Conservation (phyloP, 2,113 vertebrate species). For the Hemiscyllium ocellatum region DNA sequence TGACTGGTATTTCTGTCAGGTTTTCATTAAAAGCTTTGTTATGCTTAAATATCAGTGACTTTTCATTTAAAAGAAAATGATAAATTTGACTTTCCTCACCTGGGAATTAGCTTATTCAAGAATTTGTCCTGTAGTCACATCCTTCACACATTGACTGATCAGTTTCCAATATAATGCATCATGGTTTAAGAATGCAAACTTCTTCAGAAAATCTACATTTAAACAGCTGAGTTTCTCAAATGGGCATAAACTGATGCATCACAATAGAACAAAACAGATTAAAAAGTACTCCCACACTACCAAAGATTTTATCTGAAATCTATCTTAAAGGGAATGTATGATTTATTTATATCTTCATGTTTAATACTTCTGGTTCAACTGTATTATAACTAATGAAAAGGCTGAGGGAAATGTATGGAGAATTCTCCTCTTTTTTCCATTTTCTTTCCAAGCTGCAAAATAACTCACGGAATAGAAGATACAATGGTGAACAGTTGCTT, state of each 20-base stretch:
- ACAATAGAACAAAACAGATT: not conserved
- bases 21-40: not conserved
- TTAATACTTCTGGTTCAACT: not conserved
- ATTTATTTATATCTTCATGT: not conserved
- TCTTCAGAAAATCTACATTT: not conserved
- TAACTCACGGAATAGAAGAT: not conserved
- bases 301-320: not conserved
- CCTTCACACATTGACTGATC: not conserved
- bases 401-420: not conserved
- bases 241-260: not conserved
- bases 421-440: not conserved
- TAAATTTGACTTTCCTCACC: not conserved
- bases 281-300: not conserved
- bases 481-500: not conserved
- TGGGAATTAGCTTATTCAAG: not conserved
- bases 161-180: not conserved
- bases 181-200: not conserved
- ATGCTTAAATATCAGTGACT: not conserved
- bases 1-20: not conserved
- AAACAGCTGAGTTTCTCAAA: not conserved
- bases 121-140: not conserved
- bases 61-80: not conserved
- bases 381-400: not conserved
- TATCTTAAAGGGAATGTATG: not conserved
- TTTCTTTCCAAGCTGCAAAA: not conserved